Evolutionary conservation across 2,113 vertebrate genomes (phyloP).

Genomic region (Plecturocebus donacophilus): DNA sequence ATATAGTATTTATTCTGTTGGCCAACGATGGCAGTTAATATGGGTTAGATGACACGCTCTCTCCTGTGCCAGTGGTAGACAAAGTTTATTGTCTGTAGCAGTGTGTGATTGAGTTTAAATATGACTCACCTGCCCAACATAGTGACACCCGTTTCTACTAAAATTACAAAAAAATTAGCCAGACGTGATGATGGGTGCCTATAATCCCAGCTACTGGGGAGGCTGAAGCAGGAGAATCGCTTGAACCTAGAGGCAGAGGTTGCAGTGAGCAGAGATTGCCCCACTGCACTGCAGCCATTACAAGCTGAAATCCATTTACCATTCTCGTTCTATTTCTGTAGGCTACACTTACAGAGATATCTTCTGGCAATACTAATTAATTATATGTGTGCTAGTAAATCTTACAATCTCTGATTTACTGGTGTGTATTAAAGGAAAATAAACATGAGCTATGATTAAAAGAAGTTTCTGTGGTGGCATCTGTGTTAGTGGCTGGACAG

Average conservation of each 20-base stretch:
- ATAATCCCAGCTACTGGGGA: too few species aligned
- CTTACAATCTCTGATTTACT: constrained; percentile 4
- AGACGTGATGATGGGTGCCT: too few species aligned
- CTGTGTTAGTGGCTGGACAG: neutral
- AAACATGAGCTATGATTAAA: constrained; percentile 7
- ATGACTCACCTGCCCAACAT: neutral
- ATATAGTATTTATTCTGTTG: neutral
- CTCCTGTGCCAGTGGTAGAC: neutral
- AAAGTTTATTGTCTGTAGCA: neutral
- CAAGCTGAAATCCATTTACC: neutral
- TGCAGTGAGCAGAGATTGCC: too few species aligned
- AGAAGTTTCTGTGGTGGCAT: neutral
- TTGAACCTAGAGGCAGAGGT: too few species aligned
- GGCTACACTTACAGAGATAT: neutral
- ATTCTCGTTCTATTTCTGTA: neutral
- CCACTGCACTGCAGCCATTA: neutral
- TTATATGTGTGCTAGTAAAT: neutral
- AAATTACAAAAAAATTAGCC: too few species aligned
- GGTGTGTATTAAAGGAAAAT: constrained; percentile 24
- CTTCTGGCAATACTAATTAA: neutral
- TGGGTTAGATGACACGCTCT: neutral
- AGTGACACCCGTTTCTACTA: too few species aligned
- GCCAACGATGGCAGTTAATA: neutral
- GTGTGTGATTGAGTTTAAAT: constrained; percentile 19
- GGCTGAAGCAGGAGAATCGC: too few species aligned